Evolutionary conservation across 2,113 vertebrate species (phyloP).

Genomic region (Muntiacus reevesi): DNA sequence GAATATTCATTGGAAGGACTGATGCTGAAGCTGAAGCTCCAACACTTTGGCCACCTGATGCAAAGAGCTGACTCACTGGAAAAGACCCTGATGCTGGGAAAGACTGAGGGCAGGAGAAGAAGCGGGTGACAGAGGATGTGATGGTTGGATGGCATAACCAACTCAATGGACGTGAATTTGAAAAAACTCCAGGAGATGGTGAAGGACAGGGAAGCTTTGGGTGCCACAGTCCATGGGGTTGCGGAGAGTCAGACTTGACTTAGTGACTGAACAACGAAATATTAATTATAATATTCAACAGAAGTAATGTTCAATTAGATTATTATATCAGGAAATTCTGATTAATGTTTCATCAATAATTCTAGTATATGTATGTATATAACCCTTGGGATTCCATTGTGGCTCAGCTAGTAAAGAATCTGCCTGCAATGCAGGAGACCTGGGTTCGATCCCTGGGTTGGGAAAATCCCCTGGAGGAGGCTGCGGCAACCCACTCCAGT

Average conservation of each 20-base stretch:
- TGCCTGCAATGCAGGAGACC: too few species aligned
- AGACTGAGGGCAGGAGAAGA: not conserved
- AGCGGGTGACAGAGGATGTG: not conserved
- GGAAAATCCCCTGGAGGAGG: too few species aligned
- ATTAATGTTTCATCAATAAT: not conserved
- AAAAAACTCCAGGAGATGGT: not conserved
- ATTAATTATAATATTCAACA: not conserved
- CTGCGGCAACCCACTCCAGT: too few species aligned
- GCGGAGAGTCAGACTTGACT: not conserved
- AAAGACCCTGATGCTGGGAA: not conserved
- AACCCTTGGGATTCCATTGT: too few species aligned
- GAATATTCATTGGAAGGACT: not conserved
- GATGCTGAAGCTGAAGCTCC: not conserved
- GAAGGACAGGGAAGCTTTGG: not conserved
- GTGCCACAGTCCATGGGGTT: fast-evolving
- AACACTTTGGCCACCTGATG: not conserved
- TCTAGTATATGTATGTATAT: not conserved
- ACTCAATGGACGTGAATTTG: not conserved
- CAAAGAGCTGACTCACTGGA: not conserved
- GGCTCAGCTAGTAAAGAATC: too few species aligned
- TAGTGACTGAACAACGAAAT: not conserved
- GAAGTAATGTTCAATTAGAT: not conserved
- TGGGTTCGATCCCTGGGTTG: too few species aligned
- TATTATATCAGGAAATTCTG: not conserved
- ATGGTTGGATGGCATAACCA: not conserved